Conservation (phyloP, 1,140 invertebrate species). For the Orchestia grillus region DNA sequence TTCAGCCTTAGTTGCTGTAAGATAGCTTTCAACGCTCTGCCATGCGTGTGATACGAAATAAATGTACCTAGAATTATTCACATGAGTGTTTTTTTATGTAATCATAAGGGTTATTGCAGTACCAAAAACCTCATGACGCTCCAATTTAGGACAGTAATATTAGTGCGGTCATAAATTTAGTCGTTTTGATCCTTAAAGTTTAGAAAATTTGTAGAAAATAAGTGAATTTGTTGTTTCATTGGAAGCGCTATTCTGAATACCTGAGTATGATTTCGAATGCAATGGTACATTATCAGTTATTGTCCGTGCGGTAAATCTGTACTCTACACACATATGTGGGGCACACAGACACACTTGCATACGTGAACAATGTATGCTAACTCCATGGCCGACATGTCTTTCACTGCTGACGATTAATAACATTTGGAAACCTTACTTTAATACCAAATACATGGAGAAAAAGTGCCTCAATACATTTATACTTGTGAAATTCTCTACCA, state of each 20-base stretch:
- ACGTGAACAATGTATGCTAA: not conserved
- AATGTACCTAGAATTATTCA: not conserved
- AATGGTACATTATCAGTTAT: no score
- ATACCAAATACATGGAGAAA: no score
- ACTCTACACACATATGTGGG: not conserved
- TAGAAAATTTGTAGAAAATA: not conserved
- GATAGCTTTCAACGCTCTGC: not conserved
- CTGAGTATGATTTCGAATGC: no score
- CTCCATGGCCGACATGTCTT: not conserved
- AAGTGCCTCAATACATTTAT: no score
- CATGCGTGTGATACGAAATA: not conserved
- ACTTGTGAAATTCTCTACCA: no score
- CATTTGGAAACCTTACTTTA: no score
- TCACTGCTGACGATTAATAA: no score
- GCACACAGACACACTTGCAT: not conserved
- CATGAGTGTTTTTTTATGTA: not conserved
- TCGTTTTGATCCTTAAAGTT: not conserved
- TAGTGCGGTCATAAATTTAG: not conserved
- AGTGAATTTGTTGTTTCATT: not conserved
- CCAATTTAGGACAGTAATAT: not conserved
- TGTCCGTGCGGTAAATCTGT: no score
- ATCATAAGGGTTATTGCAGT: not conserved
- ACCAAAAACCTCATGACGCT: not conserved
- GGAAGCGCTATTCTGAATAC: not conserved
- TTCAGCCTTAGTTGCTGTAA: not conserved